Evolutionary conservation across 2,888 invertebrate genomes (phyloP).

Genomic region (Perdita meconis): DNA sequence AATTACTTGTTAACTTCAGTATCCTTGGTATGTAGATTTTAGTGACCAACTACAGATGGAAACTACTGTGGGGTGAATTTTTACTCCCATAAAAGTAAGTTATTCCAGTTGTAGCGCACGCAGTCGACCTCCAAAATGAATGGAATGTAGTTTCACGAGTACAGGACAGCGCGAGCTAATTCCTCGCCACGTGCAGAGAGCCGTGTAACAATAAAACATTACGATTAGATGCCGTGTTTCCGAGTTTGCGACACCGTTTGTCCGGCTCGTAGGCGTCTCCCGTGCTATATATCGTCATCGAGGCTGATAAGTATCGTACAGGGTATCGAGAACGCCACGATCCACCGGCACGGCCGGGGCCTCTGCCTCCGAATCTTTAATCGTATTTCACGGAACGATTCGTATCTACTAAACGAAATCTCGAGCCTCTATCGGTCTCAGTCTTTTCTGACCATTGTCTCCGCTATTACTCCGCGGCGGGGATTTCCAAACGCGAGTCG

Average conservation of each 20-base stretch:
- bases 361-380: slow-evolving; percentile 40
- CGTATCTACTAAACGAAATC: slow-evolving; percentile 34
- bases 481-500: background rate
- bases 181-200: slow-evolving; percentile 24
- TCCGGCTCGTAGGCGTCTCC: slow-evolving; percentile 50
- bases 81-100: too few species aligned
- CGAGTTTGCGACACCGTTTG: slow-evolving; percentile 53
- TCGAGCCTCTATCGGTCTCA: slow-evolving; percentile 17
- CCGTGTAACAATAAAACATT: slow-evolving; percentile 57
- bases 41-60: too few species aligned
- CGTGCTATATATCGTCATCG: slow-evolving; percentile 47
- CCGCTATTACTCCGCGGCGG: background rate
- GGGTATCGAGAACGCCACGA: slow-evolving; percentile 32
- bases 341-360: background rate
- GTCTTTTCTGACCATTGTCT: background rate
- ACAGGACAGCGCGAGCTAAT: slow-evolving; percentile 28
- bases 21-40: too few species aligned
- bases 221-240: slow-evolving; percentile 56
- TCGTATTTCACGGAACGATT: slow-evolving; percentile 49
- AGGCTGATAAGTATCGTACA: slow-evolving; percentile 47
- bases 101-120: background rate
- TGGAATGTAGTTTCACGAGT: slow-evolving; percentile 6
- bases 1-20: too few species aligned
- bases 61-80: too few species aligned
- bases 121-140: slow-evolving; percentile 6